A percentile compares a stretch with the other conserved stretches of the same genome.
phyloP scores from a whole-genome alignment of 1,140 invertebrate species.

The Lanistes nyassanus region DNA sequence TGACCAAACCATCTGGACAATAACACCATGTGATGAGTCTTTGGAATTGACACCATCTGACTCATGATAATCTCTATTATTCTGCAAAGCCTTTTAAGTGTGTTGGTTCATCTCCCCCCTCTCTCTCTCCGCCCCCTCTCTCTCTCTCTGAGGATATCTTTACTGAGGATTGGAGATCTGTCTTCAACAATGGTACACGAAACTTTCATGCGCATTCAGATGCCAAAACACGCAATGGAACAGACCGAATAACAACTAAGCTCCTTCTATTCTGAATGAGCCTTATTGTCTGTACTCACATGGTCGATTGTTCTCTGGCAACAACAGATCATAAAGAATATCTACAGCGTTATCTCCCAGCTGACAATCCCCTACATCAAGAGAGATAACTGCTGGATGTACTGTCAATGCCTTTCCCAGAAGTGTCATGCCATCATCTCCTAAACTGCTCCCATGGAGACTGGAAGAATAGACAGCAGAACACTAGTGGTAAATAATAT shows the following conservation, averaged over 20 bases:
- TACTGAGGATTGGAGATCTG: too few relatives aligned
- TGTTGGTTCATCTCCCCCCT: too few relatives aligned
- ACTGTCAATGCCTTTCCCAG: slow-evolving; percentile 38
- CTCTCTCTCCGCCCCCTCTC: too few relatives aligned
- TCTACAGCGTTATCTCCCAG: slow-evolving; percentile 50
- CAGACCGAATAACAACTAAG: neutral
- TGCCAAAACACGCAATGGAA: neutral
- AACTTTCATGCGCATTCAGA: too few relatives aligned
- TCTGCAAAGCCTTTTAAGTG: too few relatives aligned
- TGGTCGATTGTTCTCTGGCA: slow-evolving; percentile 45
- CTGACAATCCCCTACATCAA: slow-evolving; percentile 59
- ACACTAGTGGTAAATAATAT: neutral
- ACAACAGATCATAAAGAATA: slow-evolving; percentile 45
- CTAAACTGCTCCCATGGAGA: slow-evolving; percentile 54
- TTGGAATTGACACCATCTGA: too few relatives aligned
- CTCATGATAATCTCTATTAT: too few relatives aligned
- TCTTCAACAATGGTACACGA: too few relatives aligned
- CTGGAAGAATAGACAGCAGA: slow-evolving; percentile 34
- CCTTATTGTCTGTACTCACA: slow-evolving; percentile 32
- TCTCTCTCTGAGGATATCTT: too few relatives aligned
- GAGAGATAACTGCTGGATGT: slow-evolving; percentile 49
- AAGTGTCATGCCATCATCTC: slow-evolving; percentile 47
- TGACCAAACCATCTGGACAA: too few relatives aligned
- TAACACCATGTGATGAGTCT: too few relatives aligned
- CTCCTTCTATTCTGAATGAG: too few relatives aligned